A percentile compares a stretch with the other conserved stretches of the same genome.
phyloP scores from a whole-genome alignment of 2,113 vertebrate species.

The Thamnaconus septentrionalis region DNA sequence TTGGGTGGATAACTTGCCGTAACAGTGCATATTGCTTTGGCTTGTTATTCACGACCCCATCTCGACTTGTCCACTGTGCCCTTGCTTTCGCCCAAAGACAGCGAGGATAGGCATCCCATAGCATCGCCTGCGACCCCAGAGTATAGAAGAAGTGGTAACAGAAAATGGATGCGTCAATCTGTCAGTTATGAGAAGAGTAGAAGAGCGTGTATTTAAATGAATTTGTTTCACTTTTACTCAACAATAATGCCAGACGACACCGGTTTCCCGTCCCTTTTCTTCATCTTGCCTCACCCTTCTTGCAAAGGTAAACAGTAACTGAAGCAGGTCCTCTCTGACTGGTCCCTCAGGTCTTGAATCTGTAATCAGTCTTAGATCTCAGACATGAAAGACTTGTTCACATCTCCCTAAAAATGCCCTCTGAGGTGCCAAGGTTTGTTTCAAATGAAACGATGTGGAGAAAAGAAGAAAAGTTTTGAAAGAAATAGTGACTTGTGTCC shows the following conservation, averaged over 20 bases:
- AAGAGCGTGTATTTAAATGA: too few species aligned
- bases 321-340: slow-evolving; percentile 54
- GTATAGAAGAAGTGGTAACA: too few species aligned
- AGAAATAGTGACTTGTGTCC: slow-evolving; percentile 2
- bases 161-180: too few species aligned
- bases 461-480: slow-evolving; percentile 29
- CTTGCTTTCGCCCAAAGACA: too few species aligned
- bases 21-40: too few species aligned
- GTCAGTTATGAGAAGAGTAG: too few species aligned
- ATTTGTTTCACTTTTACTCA: slow-evolving; percentile 3
- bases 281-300: slow-evolving; percentile 25
- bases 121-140: too few species aligned
- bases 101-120: too few species aligned
- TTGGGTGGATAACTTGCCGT: background rate
- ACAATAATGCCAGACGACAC: slow-evolving; percentile 40
- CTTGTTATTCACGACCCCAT: too few species aligned
- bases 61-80: too few species aligned
- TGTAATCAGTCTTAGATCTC: slow-evolving; percentile 73
- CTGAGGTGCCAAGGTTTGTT: slow-evolving; percentile 49
- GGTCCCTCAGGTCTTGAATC: slow-evolving; percentile 68
- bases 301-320: slow-evolving; percentile 61
- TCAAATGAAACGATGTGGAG: slow-evolving; percentile 38
- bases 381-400: slow-evolving; percentile 73
- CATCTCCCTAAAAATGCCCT: slow-evolving; percentile 45
- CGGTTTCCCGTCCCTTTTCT: slow-evolving; percentile 33